Base-by-base conservation (phyloP, 2,797 vertebrate species). In the Amblyopsis hoosieri region DNA sequence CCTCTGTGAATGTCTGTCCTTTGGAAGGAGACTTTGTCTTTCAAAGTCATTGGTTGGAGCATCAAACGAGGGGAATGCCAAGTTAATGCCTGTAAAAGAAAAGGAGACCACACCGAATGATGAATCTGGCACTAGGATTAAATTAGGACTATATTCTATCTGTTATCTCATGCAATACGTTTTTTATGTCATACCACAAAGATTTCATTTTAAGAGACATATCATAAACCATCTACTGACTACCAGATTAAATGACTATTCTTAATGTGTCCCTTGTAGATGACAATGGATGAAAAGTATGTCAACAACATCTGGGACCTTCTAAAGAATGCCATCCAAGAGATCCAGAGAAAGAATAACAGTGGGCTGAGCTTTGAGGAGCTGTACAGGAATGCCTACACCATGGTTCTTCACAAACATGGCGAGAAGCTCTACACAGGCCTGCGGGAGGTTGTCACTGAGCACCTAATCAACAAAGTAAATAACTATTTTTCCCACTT, bases 231-330 rank as follows among this genome's bases (percentile, higher is more conserved):
- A 42, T 57, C 5, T 54, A 2, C 7, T 3, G 9, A 1, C 13
- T 23, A 14, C 13, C 31, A 47, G 29, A 12, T 29, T 19, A 54
- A 54, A 54, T 23, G 1, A 23, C 1, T 12, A 12, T 1, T 42
- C 54, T 1, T 15, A 8, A 70, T 11, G 71, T 13, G 17, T 50
- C 54, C 9, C 56, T 46, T 7, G 0, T 63, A 98, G 98, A 99
- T 98, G 96, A 98, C 96, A 85, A 99, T 98, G 96, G 97, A 99
- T 92, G 97, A 99, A 87, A 99, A 97, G 91, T 98, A 98, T 81
- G 97, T 99, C 67, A 98, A 99, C 87, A 99, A 96, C 92, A 99
- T 99, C 91, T 99, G 96, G 97, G 96, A 97, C 91, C 95, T 99
- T 82, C 92, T 99, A 13, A 99, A 98, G 90, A 98, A 98, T 70